Base-by-base conservation (phyloP, 2,113 vertebrate species). In the Platysteira castanea region DNA sequence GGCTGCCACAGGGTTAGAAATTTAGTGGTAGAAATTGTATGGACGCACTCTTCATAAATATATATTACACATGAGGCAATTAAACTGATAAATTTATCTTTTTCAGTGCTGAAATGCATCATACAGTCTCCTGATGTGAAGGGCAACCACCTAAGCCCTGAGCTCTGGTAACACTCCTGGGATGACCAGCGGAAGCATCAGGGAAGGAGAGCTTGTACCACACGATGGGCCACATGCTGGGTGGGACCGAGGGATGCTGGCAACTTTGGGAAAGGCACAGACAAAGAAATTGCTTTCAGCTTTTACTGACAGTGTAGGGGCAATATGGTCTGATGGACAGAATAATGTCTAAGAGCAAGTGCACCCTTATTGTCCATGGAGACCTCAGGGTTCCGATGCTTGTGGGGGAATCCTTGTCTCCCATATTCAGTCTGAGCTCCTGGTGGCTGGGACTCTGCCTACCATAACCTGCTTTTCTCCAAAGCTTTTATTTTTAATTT, bases 151-250 rank as follows among this genome's bases (percentile, higher is more conserved):
- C 56, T 65, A 52, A 80, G 20, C 15, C 77, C 46, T 26, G 46
- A 77, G 54, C 19, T 88, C 71, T 9, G 20, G 18, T 54, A 50
- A 47, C 16, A 2, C 13, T 69, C 12, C 60, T 2, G 14, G 46
- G 46, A n/a, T 3, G 11, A 71, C 30, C 47, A 30, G 39, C 30
- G 59, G 52, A 78, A 71, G 63, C 46, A 74, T 17, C n/a, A 15
- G 61, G 35, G 70, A 75, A 68, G 61, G 54, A 71, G 53, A 83
- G 61, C 18, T 71, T n/a, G 30, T 39, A 39, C 52, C 49, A 28
- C 0, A 0, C 2, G 0, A 30, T 2, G 30, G 79, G 21, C 18
- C 71, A 75, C 3, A 10, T 5, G 24, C 1, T 17, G 64, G 11
- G 7, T 53, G 67, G 53, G 61, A 88, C 67, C 0, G 0, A 61